These are phyloP conservation scores for Minunthozetes semirufus DNA, from an alignment of 2,888 invertebrate species.

Conservation along the genomic window DNA sequence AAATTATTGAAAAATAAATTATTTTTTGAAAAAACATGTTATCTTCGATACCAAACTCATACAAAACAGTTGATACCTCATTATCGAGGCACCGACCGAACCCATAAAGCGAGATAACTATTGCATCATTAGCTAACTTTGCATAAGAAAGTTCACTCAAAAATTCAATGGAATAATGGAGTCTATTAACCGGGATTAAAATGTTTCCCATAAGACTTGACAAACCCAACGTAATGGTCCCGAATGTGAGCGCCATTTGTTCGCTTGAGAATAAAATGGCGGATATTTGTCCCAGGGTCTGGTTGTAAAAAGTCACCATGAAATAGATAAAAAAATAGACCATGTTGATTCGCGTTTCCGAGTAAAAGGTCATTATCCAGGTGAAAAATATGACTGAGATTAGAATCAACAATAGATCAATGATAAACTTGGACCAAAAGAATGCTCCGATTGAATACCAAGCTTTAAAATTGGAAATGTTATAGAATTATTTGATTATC, in stretches of 20 bases:
- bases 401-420: background rate
- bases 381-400: background rate
- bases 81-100: background rate
- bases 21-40: background rate
- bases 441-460: background rate
- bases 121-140: background rate
- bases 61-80: background rate
- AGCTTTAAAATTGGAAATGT: background rate
- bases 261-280: background rate
- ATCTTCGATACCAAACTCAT: background rate
- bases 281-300: background rate
- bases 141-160: background rate
- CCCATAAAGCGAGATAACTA: background rate
- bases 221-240: background rate
- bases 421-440: background rate
- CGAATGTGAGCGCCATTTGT: background rate
- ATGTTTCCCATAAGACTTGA: background rate
- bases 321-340: background rate
- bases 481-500: too few species aligned
- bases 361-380: background rate
- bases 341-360: background rate
- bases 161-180: background rate
- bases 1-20: too few species aligned
- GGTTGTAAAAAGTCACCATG: background rate
- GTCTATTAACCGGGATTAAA: background rate